Evolutionary conservation across 2,797 vertebrate species (phyloP).

Genomic region (Eidolon dupreanum): DNA sequence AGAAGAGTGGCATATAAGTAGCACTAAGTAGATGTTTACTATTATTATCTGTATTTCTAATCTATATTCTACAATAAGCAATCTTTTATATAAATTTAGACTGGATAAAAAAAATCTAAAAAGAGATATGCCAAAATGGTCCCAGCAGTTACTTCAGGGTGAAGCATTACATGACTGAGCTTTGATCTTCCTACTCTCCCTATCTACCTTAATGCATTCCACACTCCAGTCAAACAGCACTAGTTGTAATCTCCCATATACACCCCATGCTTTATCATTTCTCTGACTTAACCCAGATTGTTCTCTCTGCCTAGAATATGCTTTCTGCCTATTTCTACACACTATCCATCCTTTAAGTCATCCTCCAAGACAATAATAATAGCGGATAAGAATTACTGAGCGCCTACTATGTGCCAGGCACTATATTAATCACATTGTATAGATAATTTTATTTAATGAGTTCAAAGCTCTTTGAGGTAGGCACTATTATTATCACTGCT

Average conservation of each 20-base stretch:
- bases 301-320: not conserved
- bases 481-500: not conserved
- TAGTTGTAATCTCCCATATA: not conserved
- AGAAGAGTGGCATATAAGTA: not conserved
- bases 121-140: not conserved
- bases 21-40: not conserved
- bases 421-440: not conserved
- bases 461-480: not conserved
- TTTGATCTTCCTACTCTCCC: not conserved
- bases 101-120: not conserved
- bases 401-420: not conserved
- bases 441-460: not conserved
- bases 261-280: not conserved
- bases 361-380: not conserved
- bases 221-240: not conserved
- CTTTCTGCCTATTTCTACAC: not conserved
- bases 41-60: not conserved
- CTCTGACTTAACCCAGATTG: not conserved
- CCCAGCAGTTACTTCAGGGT: not conserved
- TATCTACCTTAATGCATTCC: not conserved
- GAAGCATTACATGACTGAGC: not conserved
- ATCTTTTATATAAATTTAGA: not conserved
- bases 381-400: not conserved
- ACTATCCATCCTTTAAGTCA: not conserved
- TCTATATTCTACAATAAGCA: not conserved